Percentiles rank a stretch among this genome's conserved stretches.
Evolutionary conservation across 2,888 invertebrate species (phyloP).

Genomic region (Phyto melanocephala): DNA sequence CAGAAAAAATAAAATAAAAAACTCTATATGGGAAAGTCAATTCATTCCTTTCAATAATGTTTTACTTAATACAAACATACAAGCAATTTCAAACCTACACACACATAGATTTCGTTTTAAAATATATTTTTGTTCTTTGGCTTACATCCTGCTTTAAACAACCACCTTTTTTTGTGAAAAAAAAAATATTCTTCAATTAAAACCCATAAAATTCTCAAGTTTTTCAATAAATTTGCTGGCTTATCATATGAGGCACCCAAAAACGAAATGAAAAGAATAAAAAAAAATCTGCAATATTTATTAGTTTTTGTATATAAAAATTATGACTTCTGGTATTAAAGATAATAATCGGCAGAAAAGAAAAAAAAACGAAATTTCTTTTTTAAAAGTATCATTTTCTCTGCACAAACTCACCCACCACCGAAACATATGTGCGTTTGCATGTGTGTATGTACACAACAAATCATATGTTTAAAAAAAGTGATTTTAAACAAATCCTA

Average conservation of each 20-base stretch:
- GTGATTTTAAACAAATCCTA: constrained; percentile 49
- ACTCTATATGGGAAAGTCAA: constrained; percentile 13
- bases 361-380: background rate
- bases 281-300: constrained; percentile 32
- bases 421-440: too few relatives aligned
- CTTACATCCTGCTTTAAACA: constrained; percentile 50
- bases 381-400: background rate
- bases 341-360: constrained; percentile 51
- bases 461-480: constrained; percentile 54
- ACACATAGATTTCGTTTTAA: background rate
- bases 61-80: background rate
- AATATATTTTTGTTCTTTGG: background rate
- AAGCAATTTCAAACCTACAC: background rate
- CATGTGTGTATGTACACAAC: background rate
- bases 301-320: constrained; percentile 54
- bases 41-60: background rate
- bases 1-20: background rate
- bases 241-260: constrained; percentile 27
- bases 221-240: constrained; percentile 46
- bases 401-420: background rate
- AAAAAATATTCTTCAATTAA: constrained; percentile 53
- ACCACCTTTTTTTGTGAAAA: constrained; percentile 31
- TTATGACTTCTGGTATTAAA: constrained; percentile 62
- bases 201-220: constrained; percentile 52
- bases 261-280: background rate